A percentile compares a stretch with the other conserved stretches of the same genome.
Conservation (phyloP, 2,113 vertebrate genomes). For the Sus scrofa region T2T-Sscrofa CM000823.6:1620501-1621000, state of each 20-base stretch:
- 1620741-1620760: conserved; percentile 56
- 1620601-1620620: background rate
- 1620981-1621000: conserved; percentile 94
- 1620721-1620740: conserved; percentile 46
- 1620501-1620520: conserved; percentile 94
- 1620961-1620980: conserved; percentile 89
- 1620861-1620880: conserved; percentile 90
- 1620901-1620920: conserved; percentile 53
- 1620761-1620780: conserved; percentile 84
- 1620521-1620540: conserved; percentile 97
- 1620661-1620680: conserved; percentile 93
- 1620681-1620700: conserved; percentile 91
- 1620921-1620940: conserved; percentile 68
- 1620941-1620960: background rate
- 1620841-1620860: conserved; percentile 87
- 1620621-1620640: conserved; percentile 82
- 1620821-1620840: conserved; percentile 87
- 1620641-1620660: conserved; percentile 90
- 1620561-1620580: conserved; percentile 91
- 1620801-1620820: conserved; percentile 53
- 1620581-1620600: conserved; percentile 89
- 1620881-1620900: conserved; percentile 82
- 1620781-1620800: conserved; percentile 60
- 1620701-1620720: conserved; percentile 56
- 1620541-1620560: conserved; percentile 91